Percentiles rank a stretch among this genome's conserved stretches.
phyloP scores from a whole-genome alignment of 2,797 vertebrate species.

The Hephaestus fuliginosus region DNA sequence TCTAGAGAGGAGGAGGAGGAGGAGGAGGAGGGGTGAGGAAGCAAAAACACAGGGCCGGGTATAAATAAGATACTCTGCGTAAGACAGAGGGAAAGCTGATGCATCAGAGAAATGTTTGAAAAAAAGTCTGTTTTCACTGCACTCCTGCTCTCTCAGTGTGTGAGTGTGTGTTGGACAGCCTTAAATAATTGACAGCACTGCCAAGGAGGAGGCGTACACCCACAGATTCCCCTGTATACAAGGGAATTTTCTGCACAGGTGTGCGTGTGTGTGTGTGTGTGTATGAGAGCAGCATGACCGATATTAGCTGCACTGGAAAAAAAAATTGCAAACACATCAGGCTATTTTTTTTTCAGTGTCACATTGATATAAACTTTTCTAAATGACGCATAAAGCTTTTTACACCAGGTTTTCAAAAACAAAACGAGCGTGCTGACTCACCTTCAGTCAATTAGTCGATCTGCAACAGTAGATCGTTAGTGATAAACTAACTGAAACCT shows the following conservation, averaged over 20 bases:
- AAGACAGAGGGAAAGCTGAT: constrained; percentile 14
- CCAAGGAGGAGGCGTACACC: constrained; percentile 48
- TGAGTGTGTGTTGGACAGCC: constrained; percentile 53
- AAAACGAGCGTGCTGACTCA: constrained; percentile 8
- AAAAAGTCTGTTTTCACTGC: constrained; percentile 35
- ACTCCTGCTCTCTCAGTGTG: constrained; percentile 21
- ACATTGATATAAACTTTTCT: background rate
- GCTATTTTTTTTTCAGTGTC: constrained; percentile 21
- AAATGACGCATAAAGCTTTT: constrained; percentile 4
- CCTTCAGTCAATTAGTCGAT: background rate
- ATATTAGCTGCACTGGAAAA: constrained; percentile 8
- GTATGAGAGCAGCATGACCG: constrained; percentile 18
- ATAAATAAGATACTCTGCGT: constrained; percentile 19
- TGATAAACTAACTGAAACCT: background rate
- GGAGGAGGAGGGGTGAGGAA: background rate
- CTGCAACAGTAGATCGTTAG: background rate
- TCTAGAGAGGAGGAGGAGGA: constrained; percentile 1
- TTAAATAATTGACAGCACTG: constrained; percentile 78
- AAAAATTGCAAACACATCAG: background rate
- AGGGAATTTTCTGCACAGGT: constrained; percentile 50
- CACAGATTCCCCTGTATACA: constrained; percentile 45
- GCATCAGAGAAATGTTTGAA: constrained; percentile 21
- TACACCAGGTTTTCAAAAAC: background rate
- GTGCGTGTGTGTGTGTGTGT: background rate
- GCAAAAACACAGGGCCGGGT: constrained; percentile 2